Evolutionary conservation across 2,888 invertebrate genomes (phyloP).

Genomic region (Dastarcus helophoroides): DNA sequence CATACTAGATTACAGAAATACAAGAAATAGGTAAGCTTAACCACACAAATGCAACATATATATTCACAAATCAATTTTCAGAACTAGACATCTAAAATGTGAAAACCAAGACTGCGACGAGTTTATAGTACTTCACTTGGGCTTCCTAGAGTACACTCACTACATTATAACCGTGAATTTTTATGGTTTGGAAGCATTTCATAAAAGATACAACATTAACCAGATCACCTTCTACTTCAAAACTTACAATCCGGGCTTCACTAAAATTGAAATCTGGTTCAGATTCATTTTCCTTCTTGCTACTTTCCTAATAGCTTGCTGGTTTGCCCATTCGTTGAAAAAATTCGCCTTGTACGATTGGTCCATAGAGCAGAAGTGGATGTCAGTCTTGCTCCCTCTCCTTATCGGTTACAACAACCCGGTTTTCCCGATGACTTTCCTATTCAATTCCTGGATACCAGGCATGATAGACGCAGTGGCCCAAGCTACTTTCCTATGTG

Average conservation of each 20-base stretch:
- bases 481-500: slow-evolving; percentile 81
- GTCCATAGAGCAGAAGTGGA: slow-evolving; percentile 98
- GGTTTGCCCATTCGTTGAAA: slow-evolving; percentile 81
- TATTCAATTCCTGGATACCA: slow-evolving; percentile 80
- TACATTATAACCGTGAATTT: slow-evolving; percentile 79
- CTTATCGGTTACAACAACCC: slow-evolving; percentile 90
- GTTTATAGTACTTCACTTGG: slow-evolving; percentile 79
- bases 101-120: slow-evolving; percentile 74
- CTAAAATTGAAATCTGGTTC: slow-evolving; percentile 96
- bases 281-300: slow-evolving; percentile 83
- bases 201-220: slow-evolving; percentile 72
- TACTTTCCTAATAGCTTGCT: slow-evolving; percentile 77
- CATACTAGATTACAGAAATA: slow-evolving; percentile 50
- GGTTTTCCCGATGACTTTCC: slow-evolving; percentile 80
- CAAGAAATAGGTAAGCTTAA: slow-evolving; percentile 56
- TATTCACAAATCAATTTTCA: slow-evolving; percentile 23
- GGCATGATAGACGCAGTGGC: slow-evolving; percentile 85
- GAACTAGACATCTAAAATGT: slow-evolving; percentile 74
- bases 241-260: slow-evolving; percentile 91
- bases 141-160: slow-evolving; percentile 77
- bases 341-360: slow-evolving; percentile 84
- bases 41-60: background rate
- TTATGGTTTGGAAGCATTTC: slow-evolving; percentile 72
- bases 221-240: slow-evolving; percentile 83
- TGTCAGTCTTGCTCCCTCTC: slow-evolving; percentile 75